Base-by-base conservation (phyloP, 2,113 vertebrate species). In the Charadrius vociferus region DNA sequence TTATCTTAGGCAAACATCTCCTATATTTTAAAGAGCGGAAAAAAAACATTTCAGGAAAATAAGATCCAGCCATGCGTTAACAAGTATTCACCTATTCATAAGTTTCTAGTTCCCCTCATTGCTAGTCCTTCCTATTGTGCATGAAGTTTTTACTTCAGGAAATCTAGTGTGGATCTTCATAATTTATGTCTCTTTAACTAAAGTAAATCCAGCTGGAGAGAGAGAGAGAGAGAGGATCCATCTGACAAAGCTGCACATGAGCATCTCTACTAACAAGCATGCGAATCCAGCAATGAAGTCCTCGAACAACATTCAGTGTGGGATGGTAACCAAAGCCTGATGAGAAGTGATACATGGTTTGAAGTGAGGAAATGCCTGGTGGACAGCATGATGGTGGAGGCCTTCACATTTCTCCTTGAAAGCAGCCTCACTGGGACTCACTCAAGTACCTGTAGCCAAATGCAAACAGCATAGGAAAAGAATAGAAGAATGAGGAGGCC, bases 241-340 rank as follows among this genome's bases (percentile, higher is more conserved):
- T 27, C 34, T 58, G 30, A 56, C 9, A 4, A 73, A 47, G 13
- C 12, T 26, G 10, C 10, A 34, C 9, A 52, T 27, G 5, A 65
- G 4, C 16, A 36, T 39, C 32, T 27, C 41, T 85, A 5, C 36
- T 84, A 65, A 77, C 9, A 72, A 61, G 10, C 19, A 56, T 16
- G 0, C 20, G 78, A 30, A 52, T 37, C 23, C 29, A 70, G 43
- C 32, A 41, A 50, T 20, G 49, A 52, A 13, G 20, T 49, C 21
- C 21, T 52, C 55, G 81, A 71, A 1, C n/a, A 36, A 19, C 0
- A 0, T 20, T 78, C n/a, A 18, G 13, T 8, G 21, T 22, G 41
- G 19, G 26, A 32, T 1, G 1, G 26, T 68, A 71, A 56, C 14
- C 39, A 49, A 43, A 45, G 23, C 12, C 41, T 70, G 2, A 1